A percentile compares a stretch with the other conserved stretches of the same genome.
These are phyloP conservation scores for Vicugna pacos DNA, from an alignment of 2,113 vertebrate species.

Conservation along the genomic window DNA sequence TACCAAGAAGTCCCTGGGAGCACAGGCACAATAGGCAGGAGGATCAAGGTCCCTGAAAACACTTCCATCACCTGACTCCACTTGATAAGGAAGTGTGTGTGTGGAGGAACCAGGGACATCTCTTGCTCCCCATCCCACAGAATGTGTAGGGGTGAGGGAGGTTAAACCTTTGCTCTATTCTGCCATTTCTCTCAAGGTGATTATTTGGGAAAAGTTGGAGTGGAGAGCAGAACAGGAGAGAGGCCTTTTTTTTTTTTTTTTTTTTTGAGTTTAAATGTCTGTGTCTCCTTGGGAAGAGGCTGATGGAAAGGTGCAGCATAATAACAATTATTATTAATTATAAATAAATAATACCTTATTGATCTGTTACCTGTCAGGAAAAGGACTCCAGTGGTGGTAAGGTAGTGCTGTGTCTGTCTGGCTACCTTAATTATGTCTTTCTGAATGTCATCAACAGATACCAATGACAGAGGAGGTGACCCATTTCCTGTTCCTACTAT, in stretches of 20 bases:
- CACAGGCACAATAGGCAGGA: background rate
- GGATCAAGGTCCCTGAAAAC: constrained; percentile 29
- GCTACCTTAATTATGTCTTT: constrained; percentile 34
- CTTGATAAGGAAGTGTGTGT: background rate
- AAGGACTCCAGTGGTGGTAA: background rate
- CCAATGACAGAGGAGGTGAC: background rate
- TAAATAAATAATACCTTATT: constrained; percentile 1
- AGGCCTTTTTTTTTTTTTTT: background rate
- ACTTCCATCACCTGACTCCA: background rate
- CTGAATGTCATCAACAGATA: constrained; percentile 17
- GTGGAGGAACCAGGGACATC: background rate
- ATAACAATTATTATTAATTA: background rate
- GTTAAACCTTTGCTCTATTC: background rate
- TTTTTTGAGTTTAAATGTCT: constrained; percentile 17
- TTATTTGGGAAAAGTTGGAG: constrained; percentile 2
- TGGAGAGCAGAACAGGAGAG: background rate
- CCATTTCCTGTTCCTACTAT: constrained; percentile 51
- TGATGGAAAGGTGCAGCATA: constrained; percentile 47
- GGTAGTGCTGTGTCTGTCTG: background rate
- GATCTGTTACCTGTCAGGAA: background rate
- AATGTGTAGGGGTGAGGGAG: background rate
- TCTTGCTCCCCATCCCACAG: background rate
- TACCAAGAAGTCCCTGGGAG: background rate
- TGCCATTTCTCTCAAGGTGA: constrained; percentile 22
- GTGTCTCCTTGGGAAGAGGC: constrained; percentile 9